A percentile compares a stretch with the other conserved stretches of the same genome.
phyloP scores from a whole-genome alignment of 2,888 invertebrate species.

The Prosopocoilus inquinatus region DNA sequence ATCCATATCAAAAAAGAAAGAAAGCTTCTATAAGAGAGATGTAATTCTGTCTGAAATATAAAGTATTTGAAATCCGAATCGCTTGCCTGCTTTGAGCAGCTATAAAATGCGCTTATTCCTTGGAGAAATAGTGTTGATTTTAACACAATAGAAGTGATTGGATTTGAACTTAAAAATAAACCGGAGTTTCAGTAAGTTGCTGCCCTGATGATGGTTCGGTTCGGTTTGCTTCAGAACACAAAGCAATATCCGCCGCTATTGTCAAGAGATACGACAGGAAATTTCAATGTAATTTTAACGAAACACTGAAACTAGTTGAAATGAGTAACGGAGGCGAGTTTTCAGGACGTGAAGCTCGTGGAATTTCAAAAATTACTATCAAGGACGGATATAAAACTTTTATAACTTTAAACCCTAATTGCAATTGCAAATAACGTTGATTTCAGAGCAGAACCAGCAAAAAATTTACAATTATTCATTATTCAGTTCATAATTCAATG shows the following conservation, averaged over 20 bases:
- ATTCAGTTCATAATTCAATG: too few relatives aligned
- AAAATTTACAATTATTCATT: too few relatives aligned
- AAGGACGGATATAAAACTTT: too few relatives aligned
- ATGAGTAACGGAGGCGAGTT: slow-evolving; percentile 8
- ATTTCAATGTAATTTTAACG: slow-evolving; percentile 34
- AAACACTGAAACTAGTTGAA: slow-evolving; percentile 26
- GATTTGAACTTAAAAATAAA: slow-evolving; percentile 37
- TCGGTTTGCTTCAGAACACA: slow-evolving; percentile 31
- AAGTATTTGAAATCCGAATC: slow-evolving; percentile 15
- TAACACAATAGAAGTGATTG: slow-evolving; percentile 41
- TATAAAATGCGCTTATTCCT: slow-evolving; percentile 35
- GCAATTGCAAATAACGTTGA: too few relatives aligned
- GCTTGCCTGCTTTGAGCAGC: slow-evolving; percentile 11
- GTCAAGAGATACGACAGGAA: slow-evolving; percentile 32
- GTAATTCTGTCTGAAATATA: slow-evolving; percentile 18
- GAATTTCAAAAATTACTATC: not conserved
- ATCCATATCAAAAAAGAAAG: not conserved
- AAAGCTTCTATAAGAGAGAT: slow-evolving; percentile 7
- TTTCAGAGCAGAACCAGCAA: too few relatives aligned
- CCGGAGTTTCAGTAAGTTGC: slow-evolving; percentile 26
- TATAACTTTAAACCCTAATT: too few relatives aligned
- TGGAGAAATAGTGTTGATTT: slow-evolving; percentile 38
- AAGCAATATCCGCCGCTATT: slow-evolving; percentile 34
- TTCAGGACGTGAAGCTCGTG: not conserved
- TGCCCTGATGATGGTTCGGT: slow-evolving; percentile 29